Evolutionary conservation across 2,888 invertebrate genomes (phyloP), one percentile per base, ranked within the genome.

Genomic region (Boloria euphrosyne): DNA sequence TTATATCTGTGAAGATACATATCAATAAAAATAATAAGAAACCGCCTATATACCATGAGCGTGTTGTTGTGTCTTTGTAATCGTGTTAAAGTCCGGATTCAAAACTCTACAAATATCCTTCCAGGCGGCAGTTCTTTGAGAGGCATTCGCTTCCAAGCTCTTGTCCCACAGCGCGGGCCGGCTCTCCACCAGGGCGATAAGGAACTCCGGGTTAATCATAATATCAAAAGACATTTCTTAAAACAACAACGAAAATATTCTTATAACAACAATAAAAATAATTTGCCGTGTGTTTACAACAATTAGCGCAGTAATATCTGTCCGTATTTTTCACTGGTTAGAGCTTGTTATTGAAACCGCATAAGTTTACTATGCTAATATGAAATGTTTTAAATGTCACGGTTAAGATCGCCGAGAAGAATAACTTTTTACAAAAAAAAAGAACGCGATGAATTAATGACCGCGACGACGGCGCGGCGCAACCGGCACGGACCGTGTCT

Each of bases 81-180:
- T 2, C 5, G 13, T n/a, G 5, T 68, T 51, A 44, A 38, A 68
- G 0, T 58, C 50, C 6, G 58, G 47, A 22, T 65, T 58, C 53
- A 65, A 7, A 16, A 14, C 49, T 13, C 52, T 47, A 17, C 62
- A 65, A 16, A 68, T 52, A 7, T 65, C 68, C 4, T 44, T 44
- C 68, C 68, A 68, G 4, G 68, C 58, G 0, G 57, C 27, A 3
- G 46, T 18, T 4, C 68, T 17, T 44, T 17, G 13, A 3, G 22
- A 22, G 22, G 22, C 22, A 22, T 22, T 3, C 22, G 22, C 22
- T 3, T 57, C 52, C 18, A 50, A 18, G 13, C 58, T 58, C 31
- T 43, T 58, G 50, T 68, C 68, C 68, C 68, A 68, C 5, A 68
- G 13, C 13, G n/a, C n/a, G 13, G 62, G 65, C 18, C 65, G 44